Base-by-base conservation (phyloP, 1,140 invertebrate species). In the Delia radicum region DNA sequence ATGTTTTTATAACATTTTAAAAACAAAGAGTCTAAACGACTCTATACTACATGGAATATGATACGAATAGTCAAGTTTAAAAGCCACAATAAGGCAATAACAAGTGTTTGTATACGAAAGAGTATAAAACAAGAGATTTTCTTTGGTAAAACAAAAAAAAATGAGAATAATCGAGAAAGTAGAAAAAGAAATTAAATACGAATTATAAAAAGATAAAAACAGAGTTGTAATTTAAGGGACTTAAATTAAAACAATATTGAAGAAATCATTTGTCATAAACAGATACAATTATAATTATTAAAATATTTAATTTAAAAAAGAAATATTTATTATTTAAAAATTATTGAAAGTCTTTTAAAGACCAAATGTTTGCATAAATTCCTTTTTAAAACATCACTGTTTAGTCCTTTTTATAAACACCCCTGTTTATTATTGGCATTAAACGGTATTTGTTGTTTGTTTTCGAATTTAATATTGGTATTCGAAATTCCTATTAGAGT, bases 401-500 rank as follows among this genome's bases (percentile, higher is more conserved):
- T 55, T 55, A 21, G 18, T 55, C 3, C 48, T 21, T 21, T 55
- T 55, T 55, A 10, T 21, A n/a, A 55, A 7, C 48, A 65, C 28
- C 63, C 27, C n/a, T 29, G 26, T 15, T 31, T 4, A 27, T 62
- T 65, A 15, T 27, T 27, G n/a, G 10, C n/a, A n/a, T n/a, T n/a
- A n/a, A n/a, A n/a, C n/a, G n/a, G n/a, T n/a, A n/a, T 21, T 27
- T 24, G 12, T 4, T 28, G 28, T 12, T 13, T 26, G 18, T 4
- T 73, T 73, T 73, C 71, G 71, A 73, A 73, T 13, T 73, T 7
- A 73, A 48, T 73, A 73, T 73, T 55, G 71, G 71, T 48, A n/a
- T 48, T 48, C 37, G 71, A 73, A 69, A 33, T 67, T 69, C 65
- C 31, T 33, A 69, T 69, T 37, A 69, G 65, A 69, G 13, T 27